Conservation (phyloP, 2,113 vertebrate genomes). For the Ciconia maguari region DNA sequence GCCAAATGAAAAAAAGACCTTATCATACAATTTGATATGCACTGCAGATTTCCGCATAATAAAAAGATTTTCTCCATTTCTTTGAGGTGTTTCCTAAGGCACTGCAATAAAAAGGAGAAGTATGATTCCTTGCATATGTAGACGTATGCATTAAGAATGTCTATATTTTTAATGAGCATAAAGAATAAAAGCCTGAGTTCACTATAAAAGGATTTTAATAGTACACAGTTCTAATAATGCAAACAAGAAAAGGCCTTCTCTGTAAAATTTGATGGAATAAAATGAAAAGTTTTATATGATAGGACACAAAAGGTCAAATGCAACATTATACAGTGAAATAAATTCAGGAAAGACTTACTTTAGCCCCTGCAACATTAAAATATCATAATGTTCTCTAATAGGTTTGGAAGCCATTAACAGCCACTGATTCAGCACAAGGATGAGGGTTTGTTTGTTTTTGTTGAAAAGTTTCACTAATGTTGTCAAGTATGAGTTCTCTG, state of each 20-base stretch:
- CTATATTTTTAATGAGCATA: background rate
- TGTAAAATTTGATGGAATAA: background rate
- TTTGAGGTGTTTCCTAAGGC: background rate
- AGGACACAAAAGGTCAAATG: background rate
- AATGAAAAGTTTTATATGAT: background rate
- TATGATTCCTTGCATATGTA: background rate
- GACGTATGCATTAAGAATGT: background rate
- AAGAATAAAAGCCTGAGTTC: background rate
- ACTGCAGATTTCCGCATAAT: background rate
- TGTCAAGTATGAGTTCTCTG: background rate
- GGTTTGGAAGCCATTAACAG: background rate
- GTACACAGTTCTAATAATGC: background rate
- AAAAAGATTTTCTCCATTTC: background rate
- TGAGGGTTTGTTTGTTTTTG: background rate
- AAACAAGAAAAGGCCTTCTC: background rate
- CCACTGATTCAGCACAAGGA: background rate
- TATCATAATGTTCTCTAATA: background rate
- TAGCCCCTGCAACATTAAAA: background rate
- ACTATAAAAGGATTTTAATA: background rate
- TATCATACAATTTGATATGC: background rate
- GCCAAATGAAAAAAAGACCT: background rate
- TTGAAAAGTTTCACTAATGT: background rate
- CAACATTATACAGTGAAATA: background rate
- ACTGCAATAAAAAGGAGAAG: background rate
- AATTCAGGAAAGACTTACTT: background rate